Conservation (phyloP, 2,113 vertebrate genomes). For the Ochotona curzoniae region DNA sequence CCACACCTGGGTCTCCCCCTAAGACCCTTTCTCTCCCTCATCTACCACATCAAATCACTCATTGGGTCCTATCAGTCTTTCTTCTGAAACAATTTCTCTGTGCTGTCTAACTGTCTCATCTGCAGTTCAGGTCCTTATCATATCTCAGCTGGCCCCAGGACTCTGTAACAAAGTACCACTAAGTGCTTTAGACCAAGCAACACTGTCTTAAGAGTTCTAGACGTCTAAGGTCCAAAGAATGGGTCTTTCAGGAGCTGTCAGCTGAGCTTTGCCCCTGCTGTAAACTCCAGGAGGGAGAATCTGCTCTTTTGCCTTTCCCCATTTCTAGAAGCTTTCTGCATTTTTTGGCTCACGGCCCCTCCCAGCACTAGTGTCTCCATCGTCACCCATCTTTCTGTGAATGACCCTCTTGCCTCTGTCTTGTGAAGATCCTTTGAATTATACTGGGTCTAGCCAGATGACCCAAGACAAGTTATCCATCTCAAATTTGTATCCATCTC, state of each 20-base stretch:
- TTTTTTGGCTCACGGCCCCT: background rate
- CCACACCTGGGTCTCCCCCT: background rate
- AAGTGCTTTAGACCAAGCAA: background rate
- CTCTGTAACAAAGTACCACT: background rate
- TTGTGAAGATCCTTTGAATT: background rate
- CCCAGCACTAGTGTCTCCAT: background rate
- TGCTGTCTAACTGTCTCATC: background rate
- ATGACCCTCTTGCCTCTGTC: background rate
- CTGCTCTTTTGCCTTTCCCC: background rate
- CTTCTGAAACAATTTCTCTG: background rate
- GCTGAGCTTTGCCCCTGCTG: no score
- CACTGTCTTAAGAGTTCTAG: no score
- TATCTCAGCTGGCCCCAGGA: background rate
- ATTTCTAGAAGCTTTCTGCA: background rate
- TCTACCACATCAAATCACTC: background rate
- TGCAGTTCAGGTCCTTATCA: background rate
- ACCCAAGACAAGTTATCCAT: background rate
- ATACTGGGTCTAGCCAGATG: background rate
- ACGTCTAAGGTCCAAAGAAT: background rate
- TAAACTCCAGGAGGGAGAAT: fast-evolving
- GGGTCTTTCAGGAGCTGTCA: background rate
- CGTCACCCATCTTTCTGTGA: background rate
- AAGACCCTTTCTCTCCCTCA: background rate
- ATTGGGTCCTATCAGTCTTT: background rate
- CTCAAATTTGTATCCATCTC: no score